These are phyloP conservation scores for Meandrina meandrites DNA, from an alignment of 92 coral and sea anemone genomes.

Conservation along the genomic window DNA sequence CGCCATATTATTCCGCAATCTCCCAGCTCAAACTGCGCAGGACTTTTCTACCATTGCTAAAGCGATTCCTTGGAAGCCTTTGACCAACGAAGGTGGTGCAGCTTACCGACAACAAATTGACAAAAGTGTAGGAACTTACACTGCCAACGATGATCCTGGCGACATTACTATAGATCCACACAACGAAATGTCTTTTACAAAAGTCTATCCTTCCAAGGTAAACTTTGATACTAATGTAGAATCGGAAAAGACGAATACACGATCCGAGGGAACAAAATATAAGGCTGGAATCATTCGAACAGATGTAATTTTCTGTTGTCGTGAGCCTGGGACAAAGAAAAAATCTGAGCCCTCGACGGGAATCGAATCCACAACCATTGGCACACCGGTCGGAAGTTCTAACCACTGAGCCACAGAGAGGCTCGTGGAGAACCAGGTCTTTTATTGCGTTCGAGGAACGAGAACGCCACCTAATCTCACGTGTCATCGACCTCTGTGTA, in stretches of 20 bases:
- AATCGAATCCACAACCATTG: no score
- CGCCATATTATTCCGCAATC: constrained; percentile 64
- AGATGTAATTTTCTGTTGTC: no score
- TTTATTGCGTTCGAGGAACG: no score
- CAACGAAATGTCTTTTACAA: constrained; percentile 53
- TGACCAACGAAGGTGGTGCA: constrained; percentile 36
- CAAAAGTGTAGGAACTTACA: constrained; percentile 33
- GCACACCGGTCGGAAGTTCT: no score
- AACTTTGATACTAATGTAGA: not conserved
- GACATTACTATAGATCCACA: constrained; percentile 61
- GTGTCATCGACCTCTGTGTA: no score
- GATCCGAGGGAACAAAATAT: no score
- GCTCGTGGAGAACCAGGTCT: no score
- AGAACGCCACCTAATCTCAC: no score
- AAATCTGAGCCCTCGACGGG: no score
- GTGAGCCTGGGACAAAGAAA: no score
- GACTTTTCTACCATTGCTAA: constrained; percentile 49
- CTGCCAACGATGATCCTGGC: constrained; percentile 53
- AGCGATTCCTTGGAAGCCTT: constrained; percentile 31
- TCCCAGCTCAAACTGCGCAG: constrained; percentile 45
- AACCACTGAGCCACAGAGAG: no score
- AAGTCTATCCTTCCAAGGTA: constrained; percentile 57
- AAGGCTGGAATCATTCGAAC: no score
- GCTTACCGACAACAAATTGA: constrained; percentile 34
- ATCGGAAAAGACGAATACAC: not conserved